Conservation (phyloP, 1,140 invertebrate genomes). For the Muscidifurax raptorellus region DNA sequence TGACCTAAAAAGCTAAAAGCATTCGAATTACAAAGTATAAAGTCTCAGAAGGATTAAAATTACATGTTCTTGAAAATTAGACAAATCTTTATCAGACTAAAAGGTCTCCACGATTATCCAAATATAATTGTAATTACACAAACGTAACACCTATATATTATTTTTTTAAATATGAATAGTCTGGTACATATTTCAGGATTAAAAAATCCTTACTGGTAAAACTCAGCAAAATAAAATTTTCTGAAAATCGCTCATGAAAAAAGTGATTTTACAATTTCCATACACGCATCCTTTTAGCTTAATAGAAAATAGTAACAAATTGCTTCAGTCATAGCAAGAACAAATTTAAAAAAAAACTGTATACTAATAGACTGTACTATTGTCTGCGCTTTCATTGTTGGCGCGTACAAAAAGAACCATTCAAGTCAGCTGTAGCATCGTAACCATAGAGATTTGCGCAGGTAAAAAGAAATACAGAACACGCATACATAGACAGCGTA, state of each 20-base stretch:
- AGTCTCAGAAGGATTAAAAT: neutral
- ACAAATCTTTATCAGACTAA: neutral
- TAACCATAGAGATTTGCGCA: constrained; percentile 28
- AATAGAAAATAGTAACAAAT: too few species aligned
- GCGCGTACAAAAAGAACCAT: neutral
- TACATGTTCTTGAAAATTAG: neutral
- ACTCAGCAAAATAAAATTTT: too few species aligned
- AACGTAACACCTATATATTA: too few species aligned
- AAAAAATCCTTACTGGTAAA: too few species aligned
- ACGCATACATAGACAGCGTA: neutral
- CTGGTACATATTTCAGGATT: too few species aligned
- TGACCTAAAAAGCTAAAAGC: neutral
- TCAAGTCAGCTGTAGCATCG: neutral
- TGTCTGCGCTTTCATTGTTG: neutral
- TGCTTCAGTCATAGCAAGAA: neutral
- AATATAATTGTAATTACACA: too few species aligned
- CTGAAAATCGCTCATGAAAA: too few species aligned
- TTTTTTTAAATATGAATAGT: too few species aligned
- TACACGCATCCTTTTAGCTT: too few species aligned
- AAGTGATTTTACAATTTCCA: too few species aligned
- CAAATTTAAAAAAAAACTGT: neutral
- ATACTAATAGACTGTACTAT: neutral
- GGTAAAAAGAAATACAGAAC: constrained; percentile 14
- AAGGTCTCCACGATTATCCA: too few species aligned
- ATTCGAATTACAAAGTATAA: neutral